Conservation (phyloP, 2,888 invertebrate species). For the Eudemis profundana region DNA sequence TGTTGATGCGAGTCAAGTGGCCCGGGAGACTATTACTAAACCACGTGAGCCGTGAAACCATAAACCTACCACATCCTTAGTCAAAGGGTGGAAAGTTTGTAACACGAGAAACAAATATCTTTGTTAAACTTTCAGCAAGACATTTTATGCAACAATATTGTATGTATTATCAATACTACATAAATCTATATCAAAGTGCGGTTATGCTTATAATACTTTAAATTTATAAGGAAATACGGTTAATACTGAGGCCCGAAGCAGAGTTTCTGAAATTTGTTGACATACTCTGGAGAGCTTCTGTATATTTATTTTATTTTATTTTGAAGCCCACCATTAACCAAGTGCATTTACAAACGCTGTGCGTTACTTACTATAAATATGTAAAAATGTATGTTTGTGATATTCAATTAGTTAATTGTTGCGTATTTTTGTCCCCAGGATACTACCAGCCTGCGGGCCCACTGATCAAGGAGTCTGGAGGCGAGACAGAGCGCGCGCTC, state of each 20-base stretch:
- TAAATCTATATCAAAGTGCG: too few relatives aligned
- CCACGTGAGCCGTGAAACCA: constrained; percentile 46
- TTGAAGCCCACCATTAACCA: too few relatives aligned
- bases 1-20: constrained; percentile 34
- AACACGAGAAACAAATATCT: constrained; percentile 38
- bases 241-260: too few relatives aligned
- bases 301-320: too few relatives aligned
- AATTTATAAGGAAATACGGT: too few relatives aligned
- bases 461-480: constrained; percentile 88
- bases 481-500: constrained; percentile 80
- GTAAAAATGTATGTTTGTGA: not conserved
- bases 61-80: constrained; percentile 57
- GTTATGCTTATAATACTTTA: too few relatives aligned
- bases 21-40: constrained; percentile 44
- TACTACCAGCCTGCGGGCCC: constrained; percentile 97
- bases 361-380: not conserved
- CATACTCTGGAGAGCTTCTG: too few relatives aligned
- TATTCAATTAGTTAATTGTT: constrained; percentile 12
- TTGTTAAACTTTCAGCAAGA: not conserved
- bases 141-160: too few relatives aligned
- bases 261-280: too few relatives aligned
- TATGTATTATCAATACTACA: too few relatives aligned
- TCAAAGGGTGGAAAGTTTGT: constrained; percentile 45
- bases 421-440: constrained; percentile 83
- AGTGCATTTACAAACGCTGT: too few relatives aligned